Evolutionary conservation across 2,797 vertebrate genomes (phyloP), one percentile per base, ranked within the genome.

Genomic region (Xenentodon cancila): DNA sequence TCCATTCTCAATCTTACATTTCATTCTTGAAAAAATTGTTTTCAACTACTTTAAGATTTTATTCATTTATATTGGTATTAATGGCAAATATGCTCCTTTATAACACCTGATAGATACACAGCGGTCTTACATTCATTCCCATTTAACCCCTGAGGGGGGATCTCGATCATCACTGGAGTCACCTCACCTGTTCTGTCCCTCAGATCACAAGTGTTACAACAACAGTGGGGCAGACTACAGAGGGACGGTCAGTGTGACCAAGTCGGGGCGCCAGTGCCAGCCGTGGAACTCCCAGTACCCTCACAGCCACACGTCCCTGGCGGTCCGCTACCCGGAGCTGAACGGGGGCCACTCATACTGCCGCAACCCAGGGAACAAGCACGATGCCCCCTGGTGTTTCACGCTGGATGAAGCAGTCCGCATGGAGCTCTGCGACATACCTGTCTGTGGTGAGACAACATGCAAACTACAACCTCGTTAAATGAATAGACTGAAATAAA

Each of bases 271-370:
- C 1, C 97, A 99, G 91, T 99, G 97, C 91, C 97, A 99, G 90
- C 97, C 97, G 0, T 99, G 97, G 97, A 98, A 97, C 88, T 99
- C 97, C 0, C 97, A 99, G 92, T 98, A 99, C 68, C 97, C 97
- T 0, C 97, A 99, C 90, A 97, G 93, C 1, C 97, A 99, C 92
- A 94, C 91, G 68, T 99, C 94, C 89, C 94, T 95, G 0, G 96
- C 97, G 0, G 60, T 96, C 50, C 93, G 95, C 50, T 98, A 96
- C 84, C 90, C 92, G 0, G 97, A 99, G 89, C 94, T 99, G 50
- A 99, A 96, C 0, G 97, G 97, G 0, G 97, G 97, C 0, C 97
- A 99, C 85, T 98, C 97, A 3, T 99, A 99, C 92, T 99, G 97
- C 90, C 95, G 97, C 25, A 99, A 99, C 87, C 97, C 97, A 0